phyloP scores from a whole-genome alignment of 2,888 invertebrate species.

The Tenodera sinensis region DNA sequence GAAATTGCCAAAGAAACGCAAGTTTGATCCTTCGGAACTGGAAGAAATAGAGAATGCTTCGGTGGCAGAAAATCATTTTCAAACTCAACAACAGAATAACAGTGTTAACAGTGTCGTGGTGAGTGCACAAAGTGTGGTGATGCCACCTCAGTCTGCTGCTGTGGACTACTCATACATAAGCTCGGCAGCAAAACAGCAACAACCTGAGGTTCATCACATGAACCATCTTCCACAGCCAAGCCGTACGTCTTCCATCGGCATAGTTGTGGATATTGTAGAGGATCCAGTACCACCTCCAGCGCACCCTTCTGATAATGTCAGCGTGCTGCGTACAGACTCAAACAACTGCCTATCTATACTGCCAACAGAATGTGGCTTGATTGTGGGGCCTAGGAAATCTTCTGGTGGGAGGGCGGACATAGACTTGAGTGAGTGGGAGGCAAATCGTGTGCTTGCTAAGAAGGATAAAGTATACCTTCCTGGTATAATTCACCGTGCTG shows the following conservation, averaged over 20 bases:
- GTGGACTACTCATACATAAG: slow-evolving; percentile 54
- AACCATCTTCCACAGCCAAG: slow-evolving; percentile 21
- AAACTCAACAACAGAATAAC: slow-evolving; percentile 30
- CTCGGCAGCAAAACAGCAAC: slow-evolving; percentile 15
- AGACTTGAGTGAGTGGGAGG: slow-evolving; percentile 90
- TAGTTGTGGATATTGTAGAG: slow-evolving; percentile 16
- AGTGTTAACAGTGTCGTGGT: slow-evolving; percentile 37
- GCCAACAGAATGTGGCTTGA: neutral
- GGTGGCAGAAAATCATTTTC: slow-evolving; percentile 31
- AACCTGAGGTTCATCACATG: slow-evolving; percentile 10
- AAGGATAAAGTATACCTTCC: slow-evolving; percentile 78
- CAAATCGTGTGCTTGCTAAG: slow-evolving; percentile 87
- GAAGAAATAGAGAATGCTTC: slow-evolving; percentile 58
- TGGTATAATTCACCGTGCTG: slow-evolving; percentile 71
- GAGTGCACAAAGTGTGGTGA: slow-evolving; percentile 42
- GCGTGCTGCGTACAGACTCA: slow-evolving; percentile 34
- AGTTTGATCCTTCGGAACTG: slow-evolving; percentile 74
- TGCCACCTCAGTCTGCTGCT: slow-evolving; percentile 56
- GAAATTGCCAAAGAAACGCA: slow-evolving; percentile 91
- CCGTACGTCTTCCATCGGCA: slow-evolving; percentile 16
- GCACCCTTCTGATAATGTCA: slow-evolving; percentile 37
- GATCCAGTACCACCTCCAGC: slow-evolving; percentile 6
- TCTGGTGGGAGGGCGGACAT: slow-evolving; percentile 47
- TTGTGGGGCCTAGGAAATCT: slow-evolving; percentile 17
- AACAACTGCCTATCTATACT: slow-evolving; percentile 35